Evolutionary conservation across 2,888 invertebrate species (phyloP).

Genomic region (Holacanthella duospinosa): DNA sequence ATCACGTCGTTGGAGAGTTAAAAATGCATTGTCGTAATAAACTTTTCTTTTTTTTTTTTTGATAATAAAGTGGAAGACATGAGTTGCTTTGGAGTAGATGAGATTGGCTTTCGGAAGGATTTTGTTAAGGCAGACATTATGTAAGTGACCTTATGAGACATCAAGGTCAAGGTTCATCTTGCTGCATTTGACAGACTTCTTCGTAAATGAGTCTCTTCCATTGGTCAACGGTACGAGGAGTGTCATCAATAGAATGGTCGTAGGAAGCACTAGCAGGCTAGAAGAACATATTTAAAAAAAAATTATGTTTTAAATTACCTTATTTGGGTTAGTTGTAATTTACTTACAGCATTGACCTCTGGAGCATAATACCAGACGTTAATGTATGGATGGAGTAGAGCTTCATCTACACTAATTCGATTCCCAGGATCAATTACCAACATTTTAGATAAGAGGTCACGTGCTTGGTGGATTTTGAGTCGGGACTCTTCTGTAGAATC

Average conservation of each 20-base stretch:
- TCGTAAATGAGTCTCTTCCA: constrained; percentile 99
- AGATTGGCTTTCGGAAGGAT: too few relatives aligned
- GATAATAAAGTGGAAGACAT: too few relatives aligned
- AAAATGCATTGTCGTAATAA: too few relatives aligned
- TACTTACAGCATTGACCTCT: constrained; percentile 85
- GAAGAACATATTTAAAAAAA: not conserved
- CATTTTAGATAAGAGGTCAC: constrained; percentile 95
- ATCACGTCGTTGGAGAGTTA: too few relatives aligned
- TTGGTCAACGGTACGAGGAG: constrained; percentile 97
- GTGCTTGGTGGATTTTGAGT: constrained; percentile 67
- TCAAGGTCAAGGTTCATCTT: not conserved
- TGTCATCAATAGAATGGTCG: constrained; percentile 96
- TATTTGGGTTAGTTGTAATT: not conserved
- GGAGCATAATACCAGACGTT: constrained; percentile 99
- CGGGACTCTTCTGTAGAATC: constrained; percentile 66
- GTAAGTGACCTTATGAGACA: not conserved
- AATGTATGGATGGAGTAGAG: constrained; percentile 95
- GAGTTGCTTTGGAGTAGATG: too few relatives aligned
- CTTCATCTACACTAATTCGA: constrained; percentile 96
- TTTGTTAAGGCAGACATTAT: not conserved
- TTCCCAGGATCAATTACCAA: constrained; percentile 96
- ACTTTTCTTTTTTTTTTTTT: too few relatives aligned
- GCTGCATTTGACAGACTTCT: constrained; percentile 61
- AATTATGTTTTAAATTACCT: not conserved
- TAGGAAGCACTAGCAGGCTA: constrained; percentile 95